These are phyloP conservation scores for Ovis aries DNA, from an alignment of 2,113 vertebrate genomes.

Conservation along the genomic window DNA sequence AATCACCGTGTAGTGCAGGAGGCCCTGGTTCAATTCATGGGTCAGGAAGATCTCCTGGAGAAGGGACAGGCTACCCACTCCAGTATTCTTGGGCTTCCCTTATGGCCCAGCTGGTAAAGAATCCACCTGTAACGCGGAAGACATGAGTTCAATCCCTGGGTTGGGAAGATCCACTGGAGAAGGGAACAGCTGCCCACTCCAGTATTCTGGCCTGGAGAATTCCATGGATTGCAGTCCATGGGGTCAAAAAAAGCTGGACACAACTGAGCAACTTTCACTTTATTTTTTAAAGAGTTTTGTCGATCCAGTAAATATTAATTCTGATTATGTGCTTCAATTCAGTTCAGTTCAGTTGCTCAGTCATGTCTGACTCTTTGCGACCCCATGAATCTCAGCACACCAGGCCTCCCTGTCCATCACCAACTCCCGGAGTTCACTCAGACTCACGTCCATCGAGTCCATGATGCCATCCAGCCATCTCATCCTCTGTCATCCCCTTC, in stretches of 20 bases:
- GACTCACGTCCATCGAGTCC: no score
- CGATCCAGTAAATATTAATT: background rate
- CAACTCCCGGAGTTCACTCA: no score
- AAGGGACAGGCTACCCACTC: background rate
- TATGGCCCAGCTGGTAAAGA: background rate
- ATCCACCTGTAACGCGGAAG: background rate
- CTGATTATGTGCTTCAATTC: background rate
- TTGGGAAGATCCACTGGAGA: background rate
- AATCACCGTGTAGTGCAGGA: background rate
- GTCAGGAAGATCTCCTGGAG: background rate
- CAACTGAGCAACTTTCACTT: background rate
- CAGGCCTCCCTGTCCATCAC: no score
- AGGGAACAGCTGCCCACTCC: background rate
- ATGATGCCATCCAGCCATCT: no score
- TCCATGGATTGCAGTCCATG: background rate
- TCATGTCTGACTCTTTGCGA: no score
- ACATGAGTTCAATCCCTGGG: background rate
- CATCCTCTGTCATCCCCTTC: no score
- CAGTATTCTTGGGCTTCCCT: background rate
- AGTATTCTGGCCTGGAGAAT: background rate
- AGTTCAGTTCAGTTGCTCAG: no score
- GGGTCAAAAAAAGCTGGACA: background rate
- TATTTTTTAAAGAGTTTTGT: background rate
- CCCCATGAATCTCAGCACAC: no score
- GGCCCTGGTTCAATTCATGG: accelerated